phyloP scores from a whole-genome alignment of 2,797 vertebrate genomes.

The Brachyalestes nurse region DNA sequence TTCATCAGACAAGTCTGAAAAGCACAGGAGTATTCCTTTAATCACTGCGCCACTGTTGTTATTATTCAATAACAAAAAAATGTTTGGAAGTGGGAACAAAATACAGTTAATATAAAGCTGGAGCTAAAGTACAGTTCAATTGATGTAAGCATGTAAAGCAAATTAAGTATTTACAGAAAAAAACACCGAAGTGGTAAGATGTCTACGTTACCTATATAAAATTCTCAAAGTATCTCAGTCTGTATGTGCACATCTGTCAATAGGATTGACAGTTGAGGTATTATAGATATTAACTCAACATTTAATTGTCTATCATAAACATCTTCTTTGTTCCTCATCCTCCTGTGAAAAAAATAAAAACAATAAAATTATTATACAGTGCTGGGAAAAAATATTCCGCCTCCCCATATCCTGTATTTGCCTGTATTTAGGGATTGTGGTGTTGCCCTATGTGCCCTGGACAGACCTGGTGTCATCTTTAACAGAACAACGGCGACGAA shows the following conservation, averaged over 20 bases:
- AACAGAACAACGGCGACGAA: no score
- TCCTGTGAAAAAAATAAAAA: conserved; percentile 24
- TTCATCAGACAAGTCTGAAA: not conserved
- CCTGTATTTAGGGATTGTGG: no score
- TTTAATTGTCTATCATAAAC: not conserved
- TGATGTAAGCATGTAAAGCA: not conserved
- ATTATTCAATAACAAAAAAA: not conserved
- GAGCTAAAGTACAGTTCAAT: not conserved
- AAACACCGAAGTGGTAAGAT: not conserved
- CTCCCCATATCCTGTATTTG: no score
- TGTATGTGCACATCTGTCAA: not conserved
- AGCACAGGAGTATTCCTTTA: not conserved
- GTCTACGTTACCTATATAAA: not conserved
- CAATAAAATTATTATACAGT: not conserved
- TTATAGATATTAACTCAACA: not conserved
- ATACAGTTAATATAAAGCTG: not conserved
- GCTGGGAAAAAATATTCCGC: no score
- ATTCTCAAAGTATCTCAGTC: not conserved
- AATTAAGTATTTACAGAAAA: not conserved
- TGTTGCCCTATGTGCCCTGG: no score
- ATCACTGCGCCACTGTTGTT: not conserved
- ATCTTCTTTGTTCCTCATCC: conserved; percentile 22
- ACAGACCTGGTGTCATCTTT: no score
- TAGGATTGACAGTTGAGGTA: not conserved
- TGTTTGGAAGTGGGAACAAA: not conserved